Percentiles rank a stretch among this genome's conserved stretches.
Conservation (phyloP, 2,888 invertebrate genomes). For the Amphipyra tragopoginis region DNA sequence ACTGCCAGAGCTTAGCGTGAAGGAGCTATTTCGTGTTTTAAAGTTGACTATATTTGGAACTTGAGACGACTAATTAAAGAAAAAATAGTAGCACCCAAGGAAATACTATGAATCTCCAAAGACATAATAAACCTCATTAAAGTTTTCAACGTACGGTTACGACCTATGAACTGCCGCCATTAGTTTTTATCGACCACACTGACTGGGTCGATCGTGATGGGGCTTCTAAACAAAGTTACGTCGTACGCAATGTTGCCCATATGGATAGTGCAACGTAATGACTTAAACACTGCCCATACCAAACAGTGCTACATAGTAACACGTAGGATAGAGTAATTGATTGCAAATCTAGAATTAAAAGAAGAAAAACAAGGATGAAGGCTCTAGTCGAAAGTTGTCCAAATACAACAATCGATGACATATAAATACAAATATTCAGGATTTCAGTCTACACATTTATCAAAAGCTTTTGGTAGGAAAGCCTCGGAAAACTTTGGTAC, state of each 20-base stretch:
- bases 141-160: slow-evolving; percentile 8
- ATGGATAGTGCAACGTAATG: slow-evolving; percentile 33
- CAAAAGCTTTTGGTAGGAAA: no score
- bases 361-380: neutral
- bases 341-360: slow-evolving; percentile 18
- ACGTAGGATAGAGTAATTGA: slow-evolving; percentile 35
- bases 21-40: neutral
- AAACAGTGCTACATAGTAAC: slow-evolving; percentile 28
- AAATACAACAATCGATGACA: no score
- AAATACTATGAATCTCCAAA: neutral
- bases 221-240: slow-evolving; percentile 41
- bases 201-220: slow-evolving; percentile 53
- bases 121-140: slow-evolving; percentile 24
- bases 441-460: no score
- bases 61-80: neutral
- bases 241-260: slow-evolving; percentile 19
- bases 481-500: no score
- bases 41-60: neutral
- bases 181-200: slow-evolving; percentile 38
- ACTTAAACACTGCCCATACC: slow-evolving; percentile 29
- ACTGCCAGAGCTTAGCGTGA: neutral
- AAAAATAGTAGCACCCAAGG: neutral
- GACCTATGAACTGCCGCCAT: slow-evolving; percentile 40
- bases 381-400: no score
- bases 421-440: no score